These are phyloP conservation scores for Columba guinea DNA, from an alignment of 2,797 vertebrate genomes.

Conservation along the genomic window DNA sequence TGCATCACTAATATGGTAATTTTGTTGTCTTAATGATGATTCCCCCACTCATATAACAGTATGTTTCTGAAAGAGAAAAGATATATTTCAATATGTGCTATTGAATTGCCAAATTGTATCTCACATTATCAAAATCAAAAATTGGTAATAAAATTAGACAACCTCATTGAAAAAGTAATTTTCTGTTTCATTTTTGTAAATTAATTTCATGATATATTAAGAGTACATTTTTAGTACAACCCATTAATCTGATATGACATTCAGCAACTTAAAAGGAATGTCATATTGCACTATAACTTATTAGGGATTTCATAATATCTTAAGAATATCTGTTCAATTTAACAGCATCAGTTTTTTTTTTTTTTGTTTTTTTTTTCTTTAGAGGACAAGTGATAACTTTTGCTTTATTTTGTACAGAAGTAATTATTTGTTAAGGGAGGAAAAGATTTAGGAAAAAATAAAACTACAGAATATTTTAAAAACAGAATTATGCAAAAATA, in stretches of 20 bases:
- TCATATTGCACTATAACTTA: background rate
- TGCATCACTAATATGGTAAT: background rate
- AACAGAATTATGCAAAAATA: background rate
- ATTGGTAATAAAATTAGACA: conserved; percentile 61
- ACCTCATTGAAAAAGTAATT: conserved; percentile 45
- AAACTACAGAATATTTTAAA: background rate
- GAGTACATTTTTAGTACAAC: conserved; percentile 39
- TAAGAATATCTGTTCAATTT: background rate
- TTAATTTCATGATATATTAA: conserved; percentile 50
- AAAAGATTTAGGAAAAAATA: background rate
- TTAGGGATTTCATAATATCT: conserved; percentile 22
- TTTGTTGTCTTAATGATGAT: background rate
- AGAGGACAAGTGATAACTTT: background rate
- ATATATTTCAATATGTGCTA: background rate
- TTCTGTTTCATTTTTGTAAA: conserved; percentile 51
- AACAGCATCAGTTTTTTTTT: background rate
- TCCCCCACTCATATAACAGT: background rate
- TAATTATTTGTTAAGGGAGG: background rate
- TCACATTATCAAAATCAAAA: conserved; percentile 14
- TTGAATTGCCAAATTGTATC: conserved; percentile 29
- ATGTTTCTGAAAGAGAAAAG: background rate
- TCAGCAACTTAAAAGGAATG: conserved; percentile 34
- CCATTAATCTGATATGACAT: conserved; percentile 36
- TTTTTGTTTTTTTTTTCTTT: background rate
- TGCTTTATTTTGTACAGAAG: background rate